Percentiles rank a stretch among this genome's conserved stretches.
Evolutionary conservation across 2,113 vertebrate genomes (phyloP).

Genomic region (Emydocephalus ijimae): DNA sequence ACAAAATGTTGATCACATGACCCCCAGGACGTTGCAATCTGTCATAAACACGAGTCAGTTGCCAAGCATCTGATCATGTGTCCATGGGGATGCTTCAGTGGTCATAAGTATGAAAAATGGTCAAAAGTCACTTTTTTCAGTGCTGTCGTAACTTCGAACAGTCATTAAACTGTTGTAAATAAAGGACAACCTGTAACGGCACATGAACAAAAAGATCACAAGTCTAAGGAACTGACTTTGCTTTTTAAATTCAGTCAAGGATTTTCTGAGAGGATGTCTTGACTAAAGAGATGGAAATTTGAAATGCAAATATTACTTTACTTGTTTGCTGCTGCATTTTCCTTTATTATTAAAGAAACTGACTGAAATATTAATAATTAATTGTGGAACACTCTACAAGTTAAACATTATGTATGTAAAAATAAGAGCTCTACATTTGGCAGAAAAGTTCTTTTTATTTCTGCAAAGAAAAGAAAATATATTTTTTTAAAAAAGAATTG

Average conservation of each 20-base stretch:
- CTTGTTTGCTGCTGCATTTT: background rate
- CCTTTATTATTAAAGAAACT: background rate
- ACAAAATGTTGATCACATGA: too few species aligned
- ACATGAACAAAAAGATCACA: background rate
- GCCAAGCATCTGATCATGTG: too few species aligned
- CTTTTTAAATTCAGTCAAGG: background rate
- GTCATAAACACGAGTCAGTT: too few species aligned
- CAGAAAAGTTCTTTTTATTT: background rate
- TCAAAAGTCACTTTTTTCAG: too few species aligned
- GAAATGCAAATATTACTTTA: background rate
- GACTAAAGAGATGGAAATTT: background rate
- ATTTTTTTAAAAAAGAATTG: background rate
- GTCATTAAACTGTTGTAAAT: too few species aligned
- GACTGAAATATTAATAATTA: background rate
- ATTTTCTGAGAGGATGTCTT: background rate
- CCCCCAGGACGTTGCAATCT: too few species aligned
- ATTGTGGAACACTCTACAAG: background rate
- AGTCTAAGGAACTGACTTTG: background rate
- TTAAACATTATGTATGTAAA: background rate
- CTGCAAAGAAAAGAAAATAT: background rate
- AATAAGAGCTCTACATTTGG: background rate
- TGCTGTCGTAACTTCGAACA: too few species aligned
- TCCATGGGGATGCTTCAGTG: too few species aligned
- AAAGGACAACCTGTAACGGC: too few species aligned
- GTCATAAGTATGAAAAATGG: too few species aligned